These are phyloP conservation scores for Punctoribates punctum DNA, from an alignment of 2,888 invertebrate species.

Conservation along the genomic window DNA sequence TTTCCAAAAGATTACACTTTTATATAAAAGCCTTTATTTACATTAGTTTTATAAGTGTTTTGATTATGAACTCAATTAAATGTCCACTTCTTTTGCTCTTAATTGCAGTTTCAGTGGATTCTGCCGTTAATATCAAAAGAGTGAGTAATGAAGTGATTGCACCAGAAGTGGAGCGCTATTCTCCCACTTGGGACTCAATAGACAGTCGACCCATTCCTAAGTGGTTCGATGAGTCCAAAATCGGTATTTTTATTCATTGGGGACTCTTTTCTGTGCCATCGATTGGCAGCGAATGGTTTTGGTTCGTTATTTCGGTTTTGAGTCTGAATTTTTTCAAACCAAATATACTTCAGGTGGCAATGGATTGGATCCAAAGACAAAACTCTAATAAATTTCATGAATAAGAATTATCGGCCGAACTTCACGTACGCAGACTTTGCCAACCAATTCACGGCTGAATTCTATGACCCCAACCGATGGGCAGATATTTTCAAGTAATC, in stretches of 20 bases:
- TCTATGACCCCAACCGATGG: slow-evolving; percentile 56
- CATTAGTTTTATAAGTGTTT: no score
- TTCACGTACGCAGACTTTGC: slow-evolving; percentile 58
- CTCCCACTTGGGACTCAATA: slow-evolving; percentile 49
- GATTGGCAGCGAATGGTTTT: slow-evolving; percentile 49
- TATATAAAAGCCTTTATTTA: no score
- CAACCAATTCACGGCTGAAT: slow-evolving; percentile 55
- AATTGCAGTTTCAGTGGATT: background rate
- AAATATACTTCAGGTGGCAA: slow-evolving; percentile 39
- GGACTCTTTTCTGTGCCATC: slow-evolving; percentile 50
- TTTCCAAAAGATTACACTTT: no score
- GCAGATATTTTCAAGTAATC: slow-evolving; percentile 54
- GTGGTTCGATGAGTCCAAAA: slow-evolving; percentile 49
- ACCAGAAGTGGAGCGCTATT: slow-evolving; percentile 40
- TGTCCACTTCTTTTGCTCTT: background rate
- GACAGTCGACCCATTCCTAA: slow-evolving; percentile 49
- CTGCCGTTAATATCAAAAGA: background rate
- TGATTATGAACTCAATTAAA: no score
- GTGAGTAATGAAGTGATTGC: background rate
- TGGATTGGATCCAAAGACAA: slow-evolving; percentile 46
- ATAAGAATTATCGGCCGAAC: slow-evolving; percentile 55
- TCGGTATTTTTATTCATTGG: slow-evolving; percentile 50
- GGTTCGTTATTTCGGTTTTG: slow-evolving; percentile 40
- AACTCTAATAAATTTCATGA: slow-evolving; percentile 53
- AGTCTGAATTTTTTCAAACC: no score